Evolutionary conservation across 2,113 vertebrate genomes (phyloP).

Genomic region (Actenoides lindsayi): DNA sequence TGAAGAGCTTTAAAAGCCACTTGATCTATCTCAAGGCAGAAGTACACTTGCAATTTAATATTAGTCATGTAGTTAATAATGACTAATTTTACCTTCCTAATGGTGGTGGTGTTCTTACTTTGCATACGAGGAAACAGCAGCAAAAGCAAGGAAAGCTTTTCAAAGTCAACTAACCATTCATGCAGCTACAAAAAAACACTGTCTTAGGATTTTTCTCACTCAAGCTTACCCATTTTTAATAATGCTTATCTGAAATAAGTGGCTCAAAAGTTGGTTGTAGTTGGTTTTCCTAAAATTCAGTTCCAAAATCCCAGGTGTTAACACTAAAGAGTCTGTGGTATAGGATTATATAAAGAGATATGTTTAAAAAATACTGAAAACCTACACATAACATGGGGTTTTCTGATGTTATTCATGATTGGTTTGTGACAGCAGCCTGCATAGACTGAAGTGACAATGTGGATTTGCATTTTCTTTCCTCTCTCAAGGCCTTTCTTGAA

Average conservation of each 20-base stretch:
- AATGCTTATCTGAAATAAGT: background rate
- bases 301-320: background rate
- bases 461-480: constrained; percentile 47
- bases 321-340: background rate
- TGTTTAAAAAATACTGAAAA: constrained; percentile 5
- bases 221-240: background rate
- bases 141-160: background rate
- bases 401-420: constrained; percentile 29
- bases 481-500: constrained; percentile 48
- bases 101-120: background rate
- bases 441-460: constrained; percentile 46
- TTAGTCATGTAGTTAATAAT: background rate
- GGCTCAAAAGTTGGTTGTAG: background rate
- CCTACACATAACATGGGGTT: background rate
- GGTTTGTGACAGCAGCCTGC: constrained; percentile 47
- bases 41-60: background rate
- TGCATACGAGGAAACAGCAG: background rate
- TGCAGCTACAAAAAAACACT: background rate
- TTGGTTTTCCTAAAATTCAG: background rate
- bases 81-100: background rate
- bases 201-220: background rate
- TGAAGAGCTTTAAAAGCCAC: constrained; percentile 38
- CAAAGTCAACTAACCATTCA: background rate
- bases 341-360: constrained; percentile 10
- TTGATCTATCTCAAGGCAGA: background rate